Base-by-base conservation (phyloP, 2,888 invertebrate genomes). In the Ferdinandea cuprea region DNA sequence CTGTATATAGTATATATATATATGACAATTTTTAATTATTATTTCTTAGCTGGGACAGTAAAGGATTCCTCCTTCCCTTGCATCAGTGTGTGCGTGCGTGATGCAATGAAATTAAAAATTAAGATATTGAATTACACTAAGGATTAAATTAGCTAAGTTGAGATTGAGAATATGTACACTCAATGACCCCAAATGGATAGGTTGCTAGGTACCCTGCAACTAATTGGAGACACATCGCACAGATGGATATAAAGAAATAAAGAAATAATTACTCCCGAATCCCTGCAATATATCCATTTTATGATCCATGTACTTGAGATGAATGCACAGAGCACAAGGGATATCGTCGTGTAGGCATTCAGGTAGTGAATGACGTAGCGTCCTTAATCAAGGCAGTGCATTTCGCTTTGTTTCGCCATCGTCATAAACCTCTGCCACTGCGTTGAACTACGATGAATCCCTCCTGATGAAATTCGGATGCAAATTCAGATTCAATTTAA, bases 1-100 rank as follows among this genome's bases (percentile, higher is more conserved):
- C 44, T 21, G 25, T 13, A 13, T n/a, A n/a, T n/a, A 25, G 25
- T 25, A 25, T 5, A 9, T 19, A 7, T 56, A 58, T 56, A 56
- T 69, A 74, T 52, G 58, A 58, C 61, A 52, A 65, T 65, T 74
- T 81, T 81, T 81, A 81, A 81, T 81, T 81, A 81, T 76, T 74
- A 71, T 63, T 59, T 74, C 65, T 58, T 76, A 44, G 40, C 48
- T 28, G 58, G 59, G 35, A 8, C 9, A 56, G 35, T n/a, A n/a
- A n/a, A n/a, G n/a, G 42, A 19, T 15, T 54, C 59, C 19, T 54
- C 42, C 32, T 48, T 6, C 21, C 58, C 25, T 37, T 66, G 46
- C 8, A 11, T 46, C 32, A 28, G 4, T 68, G 9, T 30, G 25
- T 15, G 32, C 21, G 17, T 15, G 7, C 0, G 40, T 3, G 13